phyloP scores from a whole-genome alignment of 1,140 invertebrate species.

The Arctopsyche grandis region DNA sequence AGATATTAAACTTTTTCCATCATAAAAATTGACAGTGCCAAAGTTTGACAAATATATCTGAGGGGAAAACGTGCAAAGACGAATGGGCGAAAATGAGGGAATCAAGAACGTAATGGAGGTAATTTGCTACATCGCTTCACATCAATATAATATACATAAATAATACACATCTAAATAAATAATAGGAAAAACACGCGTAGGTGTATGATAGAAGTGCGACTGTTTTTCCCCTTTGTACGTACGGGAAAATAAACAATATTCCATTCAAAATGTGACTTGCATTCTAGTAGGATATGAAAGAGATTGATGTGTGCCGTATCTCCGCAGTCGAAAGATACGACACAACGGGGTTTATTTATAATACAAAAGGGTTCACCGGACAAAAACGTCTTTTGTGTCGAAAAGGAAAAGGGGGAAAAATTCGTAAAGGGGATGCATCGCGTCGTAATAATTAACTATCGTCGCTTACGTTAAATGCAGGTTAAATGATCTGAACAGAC shows the following conservation, averaged over 20 bases:
- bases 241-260: not conserved
- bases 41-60: conserved; percentile 53
- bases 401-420: conserved; percentile 23
- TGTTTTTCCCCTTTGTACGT: not conserved
- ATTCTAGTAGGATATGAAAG: not conserved
- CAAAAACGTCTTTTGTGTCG: not conserved
- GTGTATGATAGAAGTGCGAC: not conserved
- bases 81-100: conserved; percentile 47
- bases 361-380: conserved; percentile 17
- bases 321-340: not conserved
- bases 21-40: conserved; percentile 46
- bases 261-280: conserved; percentile 16
- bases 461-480: conserved; percentile 18
- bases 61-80: conserved; percentile 37
- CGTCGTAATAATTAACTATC: conserved; percentile 10
- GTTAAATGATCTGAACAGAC: conserved; percentile 23
- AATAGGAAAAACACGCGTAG: not conserved
- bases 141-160: not conserved
- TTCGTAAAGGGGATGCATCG: conserved; percentile 7
- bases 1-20: conserved; percentile 53
- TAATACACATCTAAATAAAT: not conserved
- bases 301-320: conserved; percentile 18
- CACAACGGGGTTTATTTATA: conserved; percentile 10
- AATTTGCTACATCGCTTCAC: conserved; percentile 32
- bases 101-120: conserved; percentile 45